Evolutionary conservation across 1,140 invertebrate species (phyloP).

Genomic region (Episyrphus balteatus): DNA sequence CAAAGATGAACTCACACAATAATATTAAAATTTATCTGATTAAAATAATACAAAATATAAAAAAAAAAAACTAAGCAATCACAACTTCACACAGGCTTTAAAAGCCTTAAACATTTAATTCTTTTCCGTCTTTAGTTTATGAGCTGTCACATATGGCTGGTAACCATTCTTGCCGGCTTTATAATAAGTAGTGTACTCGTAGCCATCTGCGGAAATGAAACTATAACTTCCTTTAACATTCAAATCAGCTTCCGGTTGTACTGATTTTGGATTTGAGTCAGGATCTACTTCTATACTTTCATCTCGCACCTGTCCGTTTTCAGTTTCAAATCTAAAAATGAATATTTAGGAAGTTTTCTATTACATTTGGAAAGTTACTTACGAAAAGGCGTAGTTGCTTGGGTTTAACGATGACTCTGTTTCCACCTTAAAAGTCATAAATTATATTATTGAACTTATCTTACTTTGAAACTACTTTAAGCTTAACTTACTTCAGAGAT

Average conservation of each 20-base stretch:
- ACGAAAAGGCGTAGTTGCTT: too few relatives aligned
- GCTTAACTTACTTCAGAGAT: too few relatives aligned
- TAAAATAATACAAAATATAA: too few relatives aligned
- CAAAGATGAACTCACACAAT: too few relatives aligned
- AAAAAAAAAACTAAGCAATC: too few relatives aligned
- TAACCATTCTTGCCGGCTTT: constrained; percentile 60
- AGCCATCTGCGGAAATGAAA: constrained; percentile 54
- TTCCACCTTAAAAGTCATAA: too few relatives aligned
- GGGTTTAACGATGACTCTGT: too few relatives aligned
- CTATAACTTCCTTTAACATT: constrained; percentile 41
- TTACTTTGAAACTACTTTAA: too few relatives aligned
- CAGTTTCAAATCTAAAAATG: constrained; percentile 19
- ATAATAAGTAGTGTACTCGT: constrained; percentile 53
- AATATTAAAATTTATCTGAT: too few relatives aligned
- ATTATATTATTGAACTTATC: too few relatives aligned
- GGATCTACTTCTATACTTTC: constrained; percentile 22
- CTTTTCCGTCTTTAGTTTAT: constrained; percentile 13
- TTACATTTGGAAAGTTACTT: too few relatives aligned
- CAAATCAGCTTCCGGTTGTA: not conserved
- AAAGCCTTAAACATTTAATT: not conserved
- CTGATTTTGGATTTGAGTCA: constrained; percentile 10
- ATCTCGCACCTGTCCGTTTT: constrained; percentile 22
- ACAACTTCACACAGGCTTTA: too few relatives aligned
- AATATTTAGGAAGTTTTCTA: not conserved
- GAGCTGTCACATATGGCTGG: constrained; percentile 49